phyloP scores from a whole-genome alignment of 2,113 vertebrate species.

The Daphoenositta chrysoptera region DNA sequence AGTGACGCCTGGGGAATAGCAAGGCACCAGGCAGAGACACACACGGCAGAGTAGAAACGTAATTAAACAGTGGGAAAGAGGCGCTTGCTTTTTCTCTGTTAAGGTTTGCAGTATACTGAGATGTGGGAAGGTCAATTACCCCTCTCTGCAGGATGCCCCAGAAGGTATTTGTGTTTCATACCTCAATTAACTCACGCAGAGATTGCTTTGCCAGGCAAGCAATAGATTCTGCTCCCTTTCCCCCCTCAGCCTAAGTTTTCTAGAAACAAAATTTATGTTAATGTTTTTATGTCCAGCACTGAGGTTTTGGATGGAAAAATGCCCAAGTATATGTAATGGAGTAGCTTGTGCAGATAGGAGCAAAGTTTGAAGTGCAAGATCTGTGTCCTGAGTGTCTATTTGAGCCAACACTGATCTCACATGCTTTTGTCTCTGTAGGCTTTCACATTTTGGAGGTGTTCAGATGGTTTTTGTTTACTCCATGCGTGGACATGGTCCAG shows the following conservation, averaged over 20 bases:
- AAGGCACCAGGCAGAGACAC: neutral
- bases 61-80: constrained; percentile 32
- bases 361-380: neutral
- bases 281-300: neutral
- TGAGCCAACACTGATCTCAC: neutral
- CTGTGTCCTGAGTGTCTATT: neutral
- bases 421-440: neutral
- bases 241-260: neutral
- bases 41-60: neutral
- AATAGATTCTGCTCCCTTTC: neutral
- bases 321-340: neutral
- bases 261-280: neutral
- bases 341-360: neutral
- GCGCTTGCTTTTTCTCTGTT: neutral
- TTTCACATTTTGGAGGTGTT: neutral
- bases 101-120: neutral
- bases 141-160: neutral
- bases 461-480: neutral
- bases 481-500: neutral
- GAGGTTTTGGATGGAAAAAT: neutral
- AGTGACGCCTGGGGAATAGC: neutral
- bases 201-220: neutral
- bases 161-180: neutral
- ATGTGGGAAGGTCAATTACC: constrained; percentile 37
- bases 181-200: constrained; percentile 34